These are phyloP conservation scores for Mythimna pallens DNA, from an alignment of 2,888 invertebrate species.

Conservation along the genomic window DNA sequence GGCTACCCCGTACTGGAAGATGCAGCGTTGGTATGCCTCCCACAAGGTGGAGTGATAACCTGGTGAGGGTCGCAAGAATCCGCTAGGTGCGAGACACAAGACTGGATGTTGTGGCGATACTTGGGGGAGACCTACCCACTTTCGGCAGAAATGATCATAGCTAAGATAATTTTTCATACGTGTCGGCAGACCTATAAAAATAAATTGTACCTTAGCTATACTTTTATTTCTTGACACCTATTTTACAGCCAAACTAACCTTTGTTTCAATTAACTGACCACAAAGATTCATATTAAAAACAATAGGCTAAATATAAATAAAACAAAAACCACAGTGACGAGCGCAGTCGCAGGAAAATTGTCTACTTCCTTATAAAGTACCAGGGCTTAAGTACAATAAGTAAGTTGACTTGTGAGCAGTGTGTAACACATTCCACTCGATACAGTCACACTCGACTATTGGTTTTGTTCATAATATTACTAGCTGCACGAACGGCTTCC, in stretches of 20 bases:
- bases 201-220: not conserved
- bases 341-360: constrained; percentile 66
- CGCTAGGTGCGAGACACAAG: too few species aligned
- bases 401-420: constrained; percentile 27
- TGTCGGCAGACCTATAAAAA: not conserved
- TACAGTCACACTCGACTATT: constrained; percentile 50
- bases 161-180: not conserved
- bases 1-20: too few species aligned
- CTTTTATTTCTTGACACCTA: not conserved
- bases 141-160: too few species aligned
- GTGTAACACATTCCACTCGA: constrained; percentile 46
- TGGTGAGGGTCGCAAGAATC: too few species aligned
- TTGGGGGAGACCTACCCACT: too few species aligned
- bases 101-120: too few species aligned
- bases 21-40: too few species aligned
- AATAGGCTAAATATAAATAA: constrained; percentile 50
- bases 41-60: too few species aligned
- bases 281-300: constrained; percentile 38
- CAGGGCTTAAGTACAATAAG: constrained; percentile 41
- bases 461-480: constrained; percentile 17
- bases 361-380: constrained; percentile 65
- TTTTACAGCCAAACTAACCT: not conserved
- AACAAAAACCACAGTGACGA: constrained; percentile 51
- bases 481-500: not conserved
- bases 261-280: constrained; percentile 24